Evolutionary conservation across 1,140 invertebrate species (phyloP).

Genomic region (Episyrphus balteatus): DNA sequence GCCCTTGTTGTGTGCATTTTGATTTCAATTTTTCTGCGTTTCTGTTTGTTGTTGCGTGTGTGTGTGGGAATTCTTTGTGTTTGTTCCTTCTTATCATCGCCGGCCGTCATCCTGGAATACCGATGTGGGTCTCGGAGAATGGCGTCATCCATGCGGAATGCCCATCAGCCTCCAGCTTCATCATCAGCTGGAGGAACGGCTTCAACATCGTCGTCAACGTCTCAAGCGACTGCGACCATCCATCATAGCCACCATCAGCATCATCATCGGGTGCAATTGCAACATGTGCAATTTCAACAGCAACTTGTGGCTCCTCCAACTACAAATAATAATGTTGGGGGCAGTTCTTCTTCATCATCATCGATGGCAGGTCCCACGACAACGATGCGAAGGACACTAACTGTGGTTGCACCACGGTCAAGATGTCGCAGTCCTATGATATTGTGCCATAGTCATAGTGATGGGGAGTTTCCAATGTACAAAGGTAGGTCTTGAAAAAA

Average conservation of each 20-base stretch:
- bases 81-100: neutral
- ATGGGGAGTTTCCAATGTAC: conserved; percentile 70
- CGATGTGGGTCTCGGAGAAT: conserved; percentile 29
- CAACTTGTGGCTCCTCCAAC: neutral
- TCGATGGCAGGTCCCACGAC: conserved; percentile 10
- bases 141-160: conserved; percentile 2
- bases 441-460: conserved; percentile 68
- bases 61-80: too few species aligned
- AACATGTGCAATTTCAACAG: conserved; percentile 11
- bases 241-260: conserved; percentile 6
- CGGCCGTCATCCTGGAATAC: conserved; percentile 29
- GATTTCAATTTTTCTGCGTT: too few species aligned
- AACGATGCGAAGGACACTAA: conserved; percentile 20
- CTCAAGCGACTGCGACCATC: conserved; percentile 2
- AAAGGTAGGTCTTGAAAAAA: conserved; percentile 26
- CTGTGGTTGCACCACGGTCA: conserved; percentile 30
- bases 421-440: conserved; percentile 56
- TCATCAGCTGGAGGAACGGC: conserved; percentile 13
- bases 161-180: neutral
- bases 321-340: neutral
- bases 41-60: too few species aligned
- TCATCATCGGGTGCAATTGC: conserved; percentile 9
- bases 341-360: neutral
- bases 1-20: too few species aligned
- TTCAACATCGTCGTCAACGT: conserved; percentile 10